Evolutionary conservation across 2,113 vertebrate species (phyloP).

Genomic region (Sclerurus mexicanus): DNA sequence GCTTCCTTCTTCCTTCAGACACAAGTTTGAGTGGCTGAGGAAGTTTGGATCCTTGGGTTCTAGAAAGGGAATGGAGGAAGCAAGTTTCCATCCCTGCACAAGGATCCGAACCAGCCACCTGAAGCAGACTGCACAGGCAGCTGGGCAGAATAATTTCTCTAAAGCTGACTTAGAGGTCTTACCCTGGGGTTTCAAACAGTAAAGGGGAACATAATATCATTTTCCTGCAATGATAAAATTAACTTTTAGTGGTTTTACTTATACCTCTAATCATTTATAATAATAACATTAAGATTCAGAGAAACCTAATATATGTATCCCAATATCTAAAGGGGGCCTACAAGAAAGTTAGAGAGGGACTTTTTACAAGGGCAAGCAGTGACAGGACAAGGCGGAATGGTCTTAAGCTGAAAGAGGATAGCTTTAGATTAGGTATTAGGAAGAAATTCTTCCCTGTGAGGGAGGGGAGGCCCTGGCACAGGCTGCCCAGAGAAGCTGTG

Average conservation of each 20-base stretch:
- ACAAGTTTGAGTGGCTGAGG: background rate
- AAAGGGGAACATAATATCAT: background rate
- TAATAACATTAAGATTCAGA: background rate
- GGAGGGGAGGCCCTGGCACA: background rate
- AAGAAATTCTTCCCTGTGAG: background rate
- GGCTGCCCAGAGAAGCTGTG: fast-evolving
- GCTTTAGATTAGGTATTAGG: background rate
- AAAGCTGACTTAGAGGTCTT: background rate
- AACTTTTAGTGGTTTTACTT: background rate
- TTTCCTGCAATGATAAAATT: background rate
- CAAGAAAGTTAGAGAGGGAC: background rate
- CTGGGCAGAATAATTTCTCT: background rate
- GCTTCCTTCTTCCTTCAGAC: background rate
- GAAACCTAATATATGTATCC: background rate
- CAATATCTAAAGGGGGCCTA: background rate
- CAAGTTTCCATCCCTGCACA: background rate
- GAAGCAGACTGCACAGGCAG: background rate
- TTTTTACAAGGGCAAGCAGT: background rate
- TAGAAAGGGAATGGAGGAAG: background rate
- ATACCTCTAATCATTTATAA: background rate
- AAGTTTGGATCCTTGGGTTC: background rate
- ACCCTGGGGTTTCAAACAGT: background rate
- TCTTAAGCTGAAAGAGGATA: background rate
- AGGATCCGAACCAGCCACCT: background rate
- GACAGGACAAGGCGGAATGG: background rate